A percentile compares a stretch with the other conserved stretches of the same genome.
Evolutionary conservation across 2,797 vertebrate genomes (phyloP).

Genomic region (Helostoma temminkii): DNA sequence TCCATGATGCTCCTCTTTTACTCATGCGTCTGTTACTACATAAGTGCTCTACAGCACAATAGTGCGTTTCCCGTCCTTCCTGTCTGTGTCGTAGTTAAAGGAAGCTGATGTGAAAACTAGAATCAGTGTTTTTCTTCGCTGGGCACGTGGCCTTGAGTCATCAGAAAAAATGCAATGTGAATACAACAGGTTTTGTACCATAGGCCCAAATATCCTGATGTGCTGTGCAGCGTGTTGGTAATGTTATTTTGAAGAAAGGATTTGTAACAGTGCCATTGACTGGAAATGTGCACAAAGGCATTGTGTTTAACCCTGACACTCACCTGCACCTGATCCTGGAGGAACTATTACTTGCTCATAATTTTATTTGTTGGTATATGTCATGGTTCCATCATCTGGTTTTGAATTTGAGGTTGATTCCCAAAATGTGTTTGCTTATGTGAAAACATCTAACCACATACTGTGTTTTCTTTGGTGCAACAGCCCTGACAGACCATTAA

Average conservation of each 20-base stretch:
- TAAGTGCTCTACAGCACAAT: conserved; percentile 56
- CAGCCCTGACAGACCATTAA: conserved; percentile 37
- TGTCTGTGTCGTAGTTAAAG: conserved; percentile 59
- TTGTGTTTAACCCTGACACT: conserved; percentile 9
- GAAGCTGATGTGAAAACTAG: conserved; percentile 71
- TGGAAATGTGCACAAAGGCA: conserved; percentile 50
- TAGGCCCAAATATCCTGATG: conserved; percentile 34
- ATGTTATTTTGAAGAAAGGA: conserved; percentile 51
- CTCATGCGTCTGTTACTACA: conserved; percentile 25
- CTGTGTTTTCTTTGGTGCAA: conserved; percentile 11
- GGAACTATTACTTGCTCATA: not conserved
- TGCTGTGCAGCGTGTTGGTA: conserved; percentile 42
- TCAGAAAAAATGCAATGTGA: conserved; percentile 58
- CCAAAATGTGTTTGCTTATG: conserved; percentile 2
- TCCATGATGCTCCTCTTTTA: conserved; percentile 32
- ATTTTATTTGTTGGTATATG: not conserved
- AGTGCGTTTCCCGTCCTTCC: conserved; percentile 66
- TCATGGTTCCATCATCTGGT: not conserved
- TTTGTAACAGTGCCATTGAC: conserved; percentile 40
- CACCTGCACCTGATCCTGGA: conserved; percentile 8
- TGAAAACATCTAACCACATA: conserved; percentile 1
- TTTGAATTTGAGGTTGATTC: conserved; percentile 7
- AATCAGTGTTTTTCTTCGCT: conserved; percentile 63
- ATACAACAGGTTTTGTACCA: conserved; percentile 60
- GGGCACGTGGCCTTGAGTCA: conserved; percentile 75